Conservation (phyloP, 37 sponge, comb jelly and placozoan species). For the Petrosia ficiformis region DNA sequence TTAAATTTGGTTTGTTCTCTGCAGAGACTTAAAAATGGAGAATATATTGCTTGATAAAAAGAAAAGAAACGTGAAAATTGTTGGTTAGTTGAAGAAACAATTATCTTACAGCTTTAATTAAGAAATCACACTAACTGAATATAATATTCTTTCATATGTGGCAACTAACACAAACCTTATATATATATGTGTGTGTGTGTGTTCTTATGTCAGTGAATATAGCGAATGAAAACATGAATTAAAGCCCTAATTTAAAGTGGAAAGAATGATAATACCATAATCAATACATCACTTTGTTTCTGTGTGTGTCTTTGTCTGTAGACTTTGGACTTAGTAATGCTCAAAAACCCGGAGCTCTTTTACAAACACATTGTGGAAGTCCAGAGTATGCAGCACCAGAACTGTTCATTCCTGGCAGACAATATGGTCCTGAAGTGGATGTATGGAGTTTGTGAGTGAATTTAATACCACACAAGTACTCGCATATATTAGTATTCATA, state of each 20-base stretch:
- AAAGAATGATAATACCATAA: too few relatives aligned
- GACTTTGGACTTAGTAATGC: slow-evolving; percentile 96
- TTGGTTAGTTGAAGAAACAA: slow-evolving; percentile 83
- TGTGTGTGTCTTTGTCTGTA: slow-evolving; percentile 6
- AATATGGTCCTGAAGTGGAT: slow-evolving; percentile 96
- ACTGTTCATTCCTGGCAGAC: slow-evolving; percentile 93
- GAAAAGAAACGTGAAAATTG: slow-evolving; percentile 87
- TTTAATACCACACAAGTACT: neutral
- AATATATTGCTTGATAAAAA: slow-evolving; percentile 94
- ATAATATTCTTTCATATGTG: too few relatives aligned
- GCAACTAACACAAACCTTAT: too few relatives aligned
- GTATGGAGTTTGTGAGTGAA: slow-evolving; percentile 94
- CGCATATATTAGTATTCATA: neutral
- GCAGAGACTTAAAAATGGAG: slow-evolving; percentile 96
- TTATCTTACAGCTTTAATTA: neutral
- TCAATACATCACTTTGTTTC: too few relatives aligned
- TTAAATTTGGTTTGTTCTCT: too few relatives aligned
- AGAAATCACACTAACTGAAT: neutral
- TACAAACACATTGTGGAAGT: slow-evolving; percentile 96
- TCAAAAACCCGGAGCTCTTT: slow-evolving; percentile 77
- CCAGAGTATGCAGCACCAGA: slow-evolving; percentile 99
- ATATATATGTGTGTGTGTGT: too few relatives aligned
- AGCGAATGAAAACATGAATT: too few relatives aligned
- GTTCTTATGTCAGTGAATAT: too few relatives aligned
- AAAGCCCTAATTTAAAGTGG: too few relatives aligned